A percentile compares a stretch with the other conserved stretches of the same genome.
Conservation (phyloP, 1,140 invertebrate genomes). For the Lepidostoma basale region DNA sequence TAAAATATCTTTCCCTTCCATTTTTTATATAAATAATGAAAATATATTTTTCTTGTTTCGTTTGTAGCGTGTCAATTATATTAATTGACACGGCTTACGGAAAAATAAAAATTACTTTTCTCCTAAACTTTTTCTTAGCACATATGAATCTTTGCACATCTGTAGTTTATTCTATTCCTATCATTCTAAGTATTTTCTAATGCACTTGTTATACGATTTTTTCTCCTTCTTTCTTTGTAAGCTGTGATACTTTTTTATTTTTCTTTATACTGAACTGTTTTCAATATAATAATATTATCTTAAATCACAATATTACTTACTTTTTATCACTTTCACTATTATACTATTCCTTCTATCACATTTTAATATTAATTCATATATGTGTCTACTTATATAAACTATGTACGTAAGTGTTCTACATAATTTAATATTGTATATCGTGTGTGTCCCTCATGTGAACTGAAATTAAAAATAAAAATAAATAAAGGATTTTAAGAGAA, state of each 20-base stretch:
- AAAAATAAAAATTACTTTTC: not conserved
- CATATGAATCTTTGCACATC: not conserved
- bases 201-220: not conserved
- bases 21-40: not conserved
- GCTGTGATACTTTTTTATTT: not conserved
- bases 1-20: not conserved
- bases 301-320: too few species aligned
- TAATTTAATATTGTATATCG: too few species aligned
- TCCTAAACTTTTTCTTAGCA: not conserved
- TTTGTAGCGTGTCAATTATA: slow-evolving; percentile 12
- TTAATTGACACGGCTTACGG: slow-evolving; percentile 8
- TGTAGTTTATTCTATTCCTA: not conserved
- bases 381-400: too few species aligned
- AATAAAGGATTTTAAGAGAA: too few species aligned
- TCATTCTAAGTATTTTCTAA: not conserved
- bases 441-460: too few species aligned
- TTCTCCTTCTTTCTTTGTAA: not conserved
- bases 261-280: too few species aligned
- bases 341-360: too few species aligned
- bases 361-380: too few species aligned
- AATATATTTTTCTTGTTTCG: not conserved
- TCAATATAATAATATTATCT: too few species aligned
- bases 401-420: too few species aligned
- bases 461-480: too few species aligned
- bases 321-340: too few species aligned